Percentiles rank a stretch among this genome's conserved stretches.
Evolutionary conservation across 2,888 invertebrate species (phyloP).

Genomic region (Acrobasis consociella): DNA sequence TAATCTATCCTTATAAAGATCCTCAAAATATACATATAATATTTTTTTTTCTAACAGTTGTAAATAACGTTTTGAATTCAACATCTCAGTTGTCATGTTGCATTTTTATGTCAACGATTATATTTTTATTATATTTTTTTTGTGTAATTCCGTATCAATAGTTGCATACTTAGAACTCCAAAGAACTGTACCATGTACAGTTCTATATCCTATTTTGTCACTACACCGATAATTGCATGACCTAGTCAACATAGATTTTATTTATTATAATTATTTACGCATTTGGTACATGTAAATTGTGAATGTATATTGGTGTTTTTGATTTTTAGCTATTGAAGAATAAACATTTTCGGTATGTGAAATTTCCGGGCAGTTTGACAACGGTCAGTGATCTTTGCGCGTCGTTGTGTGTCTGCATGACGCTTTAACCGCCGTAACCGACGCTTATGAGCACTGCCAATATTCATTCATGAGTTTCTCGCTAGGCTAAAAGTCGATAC

Average conservation of each 20-base stretch:
- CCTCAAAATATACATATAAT: too few relatives aligned
- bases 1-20: too few relatives aligned
- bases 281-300: slow-evolving; percentile 48
- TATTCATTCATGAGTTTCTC: slow-evolving; percentile 59
- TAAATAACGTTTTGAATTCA: too few relatives aligned
- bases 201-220: slow-evolving; percentile 5
- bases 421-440: slow-evolving; percentile 47
- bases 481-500: background rate
- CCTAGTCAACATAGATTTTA: slow-evolving; percentile 32
- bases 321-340: slow-evolving; percentile 82
- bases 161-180: background rate
- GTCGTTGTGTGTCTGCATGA: slow-evolving; percentile 73
- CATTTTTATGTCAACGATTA: background rate
- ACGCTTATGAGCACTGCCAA: slow-evolving; percentile 58
- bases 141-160: background rate
- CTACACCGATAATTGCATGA: slow-evolving; percentile 26
- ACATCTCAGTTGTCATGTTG: slow-evolving; percentile 1
- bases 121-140: background rate
- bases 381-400: slow-evolving; percentile 77
- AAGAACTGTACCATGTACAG: too few relatives aligned
- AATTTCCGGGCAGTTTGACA: slow-evolving; percentile 78
- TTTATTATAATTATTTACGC: slow-evolving; percentile 32
- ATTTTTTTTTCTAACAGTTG: too few relatives aligned
- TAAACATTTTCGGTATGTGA: slow-evolving; percentile 83
- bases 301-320: slow-evolving; percentile 81